A percentile compares a stretch with the other conserved stretches of the same genome.
phyloP scores from a whole-genome alignment of 37 sponge, comb jelly and placozoan species.

The Cladorhizidae sp. region DNA sequence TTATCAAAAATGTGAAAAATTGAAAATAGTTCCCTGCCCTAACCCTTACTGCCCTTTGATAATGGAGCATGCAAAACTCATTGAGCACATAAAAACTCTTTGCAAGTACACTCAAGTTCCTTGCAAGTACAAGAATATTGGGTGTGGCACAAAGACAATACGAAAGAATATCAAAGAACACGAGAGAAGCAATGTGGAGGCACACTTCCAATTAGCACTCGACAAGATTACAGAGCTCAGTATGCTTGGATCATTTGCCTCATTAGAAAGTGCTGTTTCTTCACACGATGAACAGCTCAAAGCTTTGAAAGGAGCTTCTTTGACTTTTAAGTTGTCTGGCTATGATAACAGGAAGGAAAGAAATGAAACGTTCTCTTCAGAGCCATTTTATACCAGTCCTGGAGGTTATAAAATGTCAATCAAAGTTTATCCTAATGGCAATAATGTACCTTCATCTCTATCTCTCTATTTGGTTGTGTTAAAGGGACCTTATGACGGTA shows the following conservation, averaged over 20 bases:
- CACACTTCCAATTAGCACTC: neutral
- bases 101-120: constrained; percentile 13
- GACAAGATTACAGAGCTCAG: too few relatives aligned
- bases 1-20: constrained; percentile 11
- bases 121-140: constrained; percentile 29
- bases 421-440: constrained; percentile 19
- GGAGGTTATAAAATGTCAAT: constrained; percentile 43
- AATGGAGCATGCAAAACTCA: neutral
- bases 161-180: constrained; percentile 14
- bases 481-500: constrained; percentile 29
- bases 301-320: neutral
- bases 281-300: neutral
- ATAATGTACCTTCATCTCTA: too few relatives aligned
- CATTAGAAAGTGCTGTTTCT: too few relatives aligned
- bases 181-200: constrained; percentile 1
- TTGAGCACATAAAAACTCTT: neutral
- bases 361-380: neutral
- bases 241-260: too few relatives aligned
- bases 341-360: neutral
- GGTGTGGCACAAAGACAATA: neutral
- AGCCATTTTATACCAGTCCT: constrained; percentile 4
- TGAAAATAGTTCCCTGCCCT: constrained; percentile 13
- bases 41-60: neutral
- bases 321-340: neutral
- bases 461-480: constrained; percentile 20